Conservation (phyloP, 1,140 invertebrate species). For the Phthorimaea operculella region DNA sequence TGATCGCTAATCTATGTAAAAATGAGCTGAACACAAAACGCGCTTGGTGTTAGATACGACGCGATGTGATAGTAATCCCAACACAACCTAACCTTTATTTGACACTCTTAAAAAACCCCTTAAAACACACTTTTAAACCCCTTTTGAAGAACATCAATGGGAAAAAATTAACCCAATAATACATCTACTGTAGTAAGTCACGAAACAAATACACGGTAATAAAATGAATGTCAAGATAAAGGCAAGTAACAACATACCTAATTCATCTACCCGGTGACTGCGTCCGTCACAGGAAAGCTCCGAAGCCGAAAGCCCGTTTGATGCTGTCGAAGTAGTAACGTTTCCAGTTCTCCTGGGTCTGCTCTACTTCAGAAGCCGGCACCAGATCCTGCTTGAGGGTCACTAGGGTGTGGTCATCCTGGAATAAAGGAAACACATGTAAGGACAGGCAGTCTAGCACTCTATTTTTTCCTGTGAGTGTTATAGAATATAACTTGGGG, state of each 20-base stretch:
- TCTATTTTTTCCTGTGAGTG: no score
- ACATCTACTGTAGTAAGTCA: no score
- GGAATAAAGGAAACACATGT: slow-evolving; percentile 34
- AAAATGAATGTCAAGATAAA: neutral
- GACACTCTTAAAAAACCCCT: no score
- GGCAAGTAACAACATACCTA: slow-evolving; percentile 26
- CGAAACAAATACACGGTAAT: no score
- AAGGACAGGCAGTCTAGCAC: neutral
- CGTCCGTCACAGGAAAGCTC: slow-evolving; percentile 75
- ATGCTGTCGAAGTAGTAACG: slow-evolving; percentile 94
- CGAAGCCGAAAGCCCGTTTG: slow-evolving; percentile 92
- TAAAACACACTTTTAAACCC: no score
- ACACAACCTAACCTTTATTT: no score
- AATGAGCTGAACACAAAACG: no score
- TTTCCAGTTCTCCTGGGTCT: slow-evolving; percentile 89
- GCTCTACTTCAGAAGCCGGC: slow-evolving; percentile 80
- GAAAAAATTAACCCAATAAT: no score
- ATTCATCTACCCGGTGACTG: slow-evolving; percentile 23
- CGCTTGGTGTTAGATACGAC: no score
- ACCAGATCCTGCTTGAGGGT: slow-evolving; percentile 83
- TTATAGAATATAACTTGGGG: neutral
- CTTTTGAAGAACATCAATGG: no score
- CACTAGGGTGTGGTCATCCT: slow-evolving; percentile 85
- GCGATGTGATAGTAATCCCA: no score
- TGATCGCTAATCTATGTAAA: no score